These are phyloP conservation scores for Python bivittatus DNA, from an alignment of 2,113 vertebrate genomes.

Conservation along the genomic window DNA sequence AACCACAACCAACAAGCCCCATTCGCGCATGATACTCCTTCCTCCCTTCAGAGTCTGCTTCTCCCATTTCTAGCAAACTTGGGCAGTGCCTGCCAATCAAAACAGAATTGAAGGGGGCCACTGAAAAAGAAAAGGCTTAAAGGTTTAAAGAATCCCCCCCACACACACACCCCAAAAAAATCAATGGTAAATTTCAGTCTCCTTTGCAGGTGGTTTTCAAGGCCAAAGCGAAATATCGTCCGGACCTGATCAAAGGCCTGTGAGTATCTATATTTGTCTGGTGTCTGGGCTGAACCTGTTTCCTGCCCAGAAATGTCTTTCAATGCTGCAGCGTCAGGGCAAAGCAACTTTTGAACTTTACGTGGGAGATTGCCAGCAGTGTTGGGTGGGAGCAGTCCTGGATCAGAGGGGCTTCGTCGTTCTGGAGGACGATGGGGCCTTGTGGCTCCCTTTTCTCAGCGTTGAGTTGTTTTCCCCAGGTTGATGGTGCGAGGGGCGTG, in stretches of 20 bases:
- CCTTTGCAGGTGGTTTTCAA: conserved; percentile 81
- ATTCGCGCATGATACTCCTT: no score
- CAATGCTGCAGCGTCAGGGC: not conserved
- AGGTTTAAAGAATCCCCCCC: not conserved
- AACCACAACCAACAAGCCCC: no score
- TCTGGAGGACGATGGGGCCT: not conserved
- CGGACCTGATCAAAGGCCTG: conserved; percentile 75
- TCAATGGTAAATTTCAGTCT: not conserved
- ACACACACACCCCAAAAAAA: not conserved
- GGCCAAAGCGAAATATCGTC: conserved; percentile 74
- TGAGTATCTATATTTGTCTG: conserved; percentile 67
- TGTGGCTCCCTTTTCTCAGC: not conserved
- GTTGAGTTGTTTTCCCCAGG: conserved; percentile 39
- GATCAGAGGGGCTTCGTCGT: not conserved
- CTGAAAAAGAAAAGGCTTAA: not conserved
- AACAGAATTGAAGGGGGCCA: not conserved
- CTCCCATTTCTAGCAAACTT: not conserved
- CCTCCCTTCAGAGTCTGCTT: not conserved
- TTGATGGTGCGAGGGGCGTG: conserved; percentile 68
- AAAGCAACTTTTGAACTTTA: not conserved
- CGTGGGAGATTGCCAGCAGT: not conserved
- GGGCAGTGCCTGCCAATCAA: not conserved
- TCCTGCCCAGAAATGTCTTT: not conserved
- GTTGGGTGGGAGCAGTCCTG: not conserved
- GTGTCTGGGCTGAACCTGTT: not conserved